Conservation (phyloP, 2,113 vertebrate species). For the Phalacrocorax carbo region DNA sequence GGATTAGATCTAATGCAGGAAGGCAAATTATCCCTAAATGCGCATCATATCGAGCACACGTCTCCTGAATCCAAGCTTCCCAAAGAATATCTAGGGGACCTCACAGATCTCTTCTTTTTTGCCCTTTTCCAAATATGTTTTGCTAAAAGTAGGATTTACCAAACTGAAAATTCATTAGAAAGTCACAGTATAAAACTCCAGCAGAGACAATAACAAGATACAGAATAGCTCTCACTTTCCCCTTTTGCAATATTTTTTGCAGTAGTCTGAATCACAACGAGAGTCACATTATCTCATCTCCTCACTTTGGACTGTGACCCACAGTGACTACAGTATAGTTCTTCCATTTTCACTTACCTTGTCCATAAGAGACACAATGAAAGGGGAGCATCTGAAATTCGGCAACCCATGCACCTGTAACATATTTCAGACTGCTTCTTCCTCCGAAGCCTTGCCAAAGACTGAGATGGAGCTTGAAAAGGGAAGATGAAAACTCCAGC, state of each 20-base stretch:
- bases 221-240: not conserved
- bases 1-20: not conserved
- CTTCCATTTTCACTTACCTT: constrained; percentile 14
- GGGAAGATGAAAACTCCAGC: not conserved
- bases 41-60: not conserved
- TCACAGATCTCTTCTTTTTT: not conserved
- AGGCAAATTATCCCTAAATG: not conserved
- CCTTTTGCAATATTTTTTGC: not conserved
- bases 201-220: not conserved
- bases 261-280: not conserved
- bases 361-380: not conserved
- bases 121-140: not conserved
- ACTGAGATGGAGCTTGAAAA: not conserved
- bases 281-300: not conserved
- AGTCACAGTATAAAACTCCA: not conserved
- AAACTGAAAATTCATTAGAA: not conserved
- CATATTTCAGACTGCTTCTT: accelerated
- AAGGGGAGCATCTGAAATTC: not conserved
- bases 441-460: not conserved
- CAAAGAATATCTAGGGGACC: not conserved
- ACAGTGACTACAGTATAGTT: not conserved
- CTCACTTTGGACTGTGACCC: not conserved
- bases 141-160: not conserved
- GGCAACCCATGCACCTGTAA: not conserved
- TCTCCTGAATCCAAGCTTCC: not conserved